phyloP scores from a whole-genome alignment of 2,113 vertebrate genomes.

The Oxyura jamaicensis region DNA sequence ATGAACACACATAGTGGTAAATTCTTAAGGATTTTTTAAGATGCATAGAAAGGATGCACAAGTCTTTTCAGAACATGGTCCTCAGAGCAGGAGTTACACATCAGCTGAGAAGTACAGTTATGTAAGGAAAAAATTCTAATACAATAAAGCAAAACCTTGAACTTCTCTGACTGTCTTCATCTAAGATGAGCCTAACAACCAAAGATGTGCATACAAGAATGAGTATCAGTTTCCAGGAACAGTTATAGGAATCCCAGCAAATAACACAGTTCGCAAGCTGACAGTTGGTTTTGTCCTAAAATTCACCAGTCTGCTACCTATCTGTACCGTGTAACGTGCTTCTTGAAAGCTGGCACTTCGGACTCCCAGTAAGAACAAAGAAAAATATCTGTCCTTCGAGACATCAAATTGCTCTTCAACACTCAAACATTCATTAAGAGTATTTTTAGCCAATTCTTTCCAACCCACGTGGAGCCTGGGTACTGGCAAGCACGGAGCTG shows the following conservation, averaged over 20 bases:
- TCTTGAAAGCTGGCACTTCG: not conserved
- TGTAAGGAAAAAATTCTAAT: fast-evolving
- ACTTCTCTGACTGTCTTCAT: not conserved
- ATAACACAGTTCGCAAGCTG: not conserved
- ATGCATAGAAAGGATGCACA: not conserved
- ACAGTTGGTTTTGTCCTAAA: not conserved
- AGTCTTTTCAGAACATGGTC: not conserved
- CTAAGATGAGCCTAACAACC: not conserved
- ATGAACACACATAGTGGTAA: fast-evolving
- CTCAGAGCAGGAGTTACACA: not conserved
- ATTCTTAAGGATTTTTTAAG: not conserved
- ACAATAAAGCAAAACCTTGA: not conserved
- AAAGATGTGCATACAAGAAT: not conserved
- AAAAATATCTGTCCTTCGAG: not conserved
- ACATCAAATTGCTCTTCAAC: not conserved
- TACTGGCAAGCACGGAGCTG: not conserved
- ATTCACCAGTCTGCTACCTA: not conserved
- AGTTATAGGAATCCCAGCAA: not conserved
- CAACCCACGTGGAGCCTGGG: not conserved
- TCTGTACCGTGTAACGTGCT: not conserved
- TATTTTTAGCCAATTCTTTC: not conserved
- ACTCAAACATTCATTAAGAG: not conserved
- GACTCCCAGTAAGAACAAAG: not conserved
- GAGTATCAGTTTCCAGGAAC: not conserved
- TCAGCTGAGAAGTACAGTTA: not conserved